Conservation (phyloP, 1,140 invertebrate genomes). For the Papilio xuthus region DNA sequence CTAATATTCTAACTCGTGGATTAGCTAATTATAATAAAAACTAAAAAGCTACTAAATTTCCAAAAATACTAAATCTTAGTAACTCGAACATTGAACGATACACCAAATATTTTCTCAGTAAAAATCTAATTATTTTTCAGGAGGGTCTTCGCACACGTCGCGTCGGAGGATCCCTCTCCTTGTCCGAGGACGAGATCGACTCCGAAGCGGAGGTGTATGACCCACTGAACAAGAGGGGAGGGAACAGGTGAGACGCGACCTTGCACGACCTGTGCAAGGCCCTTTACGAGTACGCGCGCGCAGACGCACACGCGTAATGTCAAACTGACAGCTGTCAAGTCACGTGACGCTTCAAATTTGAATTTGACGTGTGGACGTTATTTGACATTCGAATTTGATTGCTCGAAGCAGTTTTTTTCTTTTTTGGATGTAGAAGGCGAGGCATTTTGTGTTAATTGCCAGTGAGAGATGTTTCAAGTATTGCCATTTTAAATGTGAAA, state of each 20-base stretch:
- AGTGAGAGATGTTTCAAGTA: neutral
- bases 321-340: slow-evolving; percentile 10
- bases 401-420: neutral
- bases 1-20: neutral
- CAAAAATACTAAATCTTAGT: neutral
- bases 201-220: slow-evolving; percentile 82
- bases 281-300: slow-evolving; percentile 58
- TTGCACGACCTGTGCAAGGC: slow-evolving; percentile 76
- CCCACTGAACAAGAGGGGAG: slow-evolving; percentile 67
- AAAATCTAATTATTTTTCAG: slow-evolving; percentile 55
- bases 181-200: slow-evolving; percentile 91
- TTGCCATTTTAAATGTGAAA: neutral
- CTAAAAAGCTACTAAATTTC: neutral
- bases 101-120: neutral
- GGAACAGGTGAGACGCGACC: slow-evolving; percentile 70
- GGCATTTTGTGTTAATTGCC: neutral
- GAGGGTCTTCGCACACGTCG: slow-evolving; percentile 83
- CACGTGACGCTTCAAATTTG: neutral
- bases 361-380: neutral
- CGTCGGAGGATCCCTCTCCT: slow-evolving; percentile 87
- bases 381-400: neutral
- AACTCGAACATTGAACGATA: neutral
- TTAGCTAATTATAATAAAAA: neutral
- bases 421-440: neutral
- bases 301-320: slow-evolving; percentile 36